Evolutionary conservation across 2,797 vertebrate genomes (phyloP), one percentile per base, ranked within the genome.

Genomic region (Arremon brunneinucha): DNA sequence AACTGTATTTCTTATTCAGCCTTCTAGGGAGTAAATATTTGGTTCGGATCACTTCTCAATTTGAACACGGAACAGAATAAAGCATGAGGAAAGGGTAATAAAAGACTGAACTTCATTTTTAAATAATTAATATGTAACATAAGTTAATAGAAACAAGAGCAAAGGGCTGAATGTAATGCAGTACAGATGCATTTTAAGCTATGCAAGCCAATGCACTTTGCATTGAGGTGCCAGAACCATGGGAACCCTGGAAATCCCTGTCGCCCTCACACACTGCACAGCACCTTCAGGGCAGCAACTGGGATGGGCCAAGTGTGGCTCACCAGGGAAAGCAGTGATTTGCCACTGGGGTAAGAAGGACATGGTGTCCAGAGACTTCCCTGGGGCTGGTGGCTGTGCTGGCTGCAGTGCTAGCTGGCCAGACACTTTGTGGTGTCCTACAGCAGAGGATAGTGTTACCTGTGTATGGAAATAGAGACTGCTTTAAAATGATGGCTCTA

Each of bases 381-480:
- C 9, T 8, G 39, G 35, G 28, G 60, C 57, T 26, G 17, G 16
- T 18, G n/a, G n/a, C 68, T 26, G 50, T 34, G 65, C 34, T 1
- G 5, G 12, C 15, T 10, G 43, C 26, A 23, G 34, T 0, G 17
- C 24, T 0, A 13, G 2, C 22, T 0, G 0, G 26, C 14, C 64
- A 23, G 69, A 67, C 74, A 30, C 37, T 71, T 52, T 1, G 32
- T 32, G 56, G 6, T 59, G 79, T 64, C 49, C 43, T 68, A 27
- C 90, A 76, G 92, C 79, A 83, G 76, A 91, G 87, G 82, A 71
- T 83, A 12, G 60, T 37, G 57, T 87, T 92, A 71, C 72, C 75
- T 59, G 56, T 27, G 32, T 27, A 50, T 59, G 56, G 47, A 55
- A 46, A 9, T 12, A 3, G 11, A 3, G 23, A 5, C 14, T 7